Evolutionary conservation across 2,797 vertebrate species (phyloP), one percentile per base, ranked within the genome.

Genomic region (Clamator glandarius): DNA sequence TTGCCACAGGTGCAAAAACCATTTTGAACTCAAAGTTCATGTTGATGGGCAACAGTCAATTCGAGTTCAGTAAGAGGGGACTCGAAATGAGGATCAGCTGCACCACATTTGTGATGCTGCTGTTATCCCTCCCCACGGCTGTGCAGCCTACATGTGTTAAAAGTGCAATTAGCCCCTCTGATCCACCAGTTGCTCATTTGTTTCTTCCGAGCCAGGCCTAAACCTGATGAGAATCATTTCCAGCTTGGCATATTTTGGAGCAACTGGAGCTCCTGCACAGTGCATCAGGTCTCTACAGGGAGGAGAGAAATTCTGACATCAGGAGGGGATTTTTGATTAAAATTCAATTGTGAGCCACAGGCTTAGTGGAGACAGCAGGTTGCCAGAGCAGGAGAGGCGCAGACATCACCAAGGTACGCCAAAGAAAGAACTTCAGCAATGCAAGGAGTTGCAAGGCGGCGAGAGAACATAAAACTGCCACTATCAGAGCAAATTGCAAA

Each of bases 271-370:
- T 66, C 62, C 50, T 5, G 25, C 28, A 11, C 73, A 59, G 54
- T 1, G 2, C 0, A 4, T 68, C 74, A 54, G 66, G 67, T 28
- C 87, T 72, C 91, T n/a, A 4, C 26, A 29, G 89, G 84, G 82
- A 61, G 39, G 33, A 33, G 35, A 12, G 29, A 44, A 73, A 55
- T 44, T 86, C 84, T 92, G 76, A 52, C 75, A 89, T 91, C 92
- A 85, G 78, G 64, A 68, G 48, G 51, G 76, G 59, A 67, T 76
- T 94, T 94, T 91, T 91, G 91, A 96, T 95, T 88, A 88, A 88
- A 81, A 75, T 54, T 67, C 48, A 87, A 31, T 36, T 57, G 79
- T 6, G 48, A 87, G 55, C 58, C 15, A 15, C 59, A 66, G 80
- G 76, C 74, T 84, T 44, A 62, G 85, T 1, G 2, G 36, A 52